These are phyloP conservation scores for Chloroclystis v-ata DNA, from an alignment of 2,888 invertebrate genomes.

Conservation along the genomic window DNA sequence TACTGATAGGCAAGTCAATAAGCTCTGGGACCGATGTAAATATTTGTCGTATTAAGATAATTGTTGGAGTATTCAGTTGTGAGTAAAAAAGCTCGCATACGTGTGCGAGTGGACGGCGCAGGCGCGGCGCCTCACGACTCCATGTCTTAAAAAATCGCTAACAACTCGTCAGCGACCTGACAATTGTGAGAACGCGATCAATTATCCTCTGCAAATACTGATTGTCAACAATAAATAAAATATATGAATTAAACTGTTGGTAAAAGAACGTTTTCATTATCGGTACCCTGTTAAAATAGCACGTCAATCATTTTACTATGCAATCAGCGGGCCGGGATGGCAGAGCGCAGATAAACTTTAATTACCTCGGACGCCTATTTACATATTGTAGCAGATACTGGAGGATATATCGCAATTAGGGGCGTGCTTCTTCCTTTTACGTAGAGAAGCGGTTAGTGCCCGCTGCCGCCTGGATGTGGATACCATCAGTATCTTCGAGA, in stretches of 20 bases:
- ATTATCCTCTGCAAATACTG: constrained; percentile 74
- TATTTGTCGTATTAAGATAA: constrained; percentile 66
- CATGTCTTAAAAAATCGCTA: constrained; percentile 63
- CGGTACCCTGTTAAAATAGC: constrained; percentile 65
- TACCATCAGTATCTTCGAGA: constrained; percentile 67
- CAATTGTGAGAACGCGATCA: constrained; percentile 77
- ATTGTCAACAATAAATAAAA: constrained; percentile 71
- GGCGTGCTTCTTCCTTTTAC: constrained; percentile 71
- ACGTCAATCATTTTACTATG: constrained; percentile 74
- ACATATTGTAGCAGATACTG: constrained; percentile 73
- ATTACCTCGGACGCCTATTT: constrained; percentile 74
- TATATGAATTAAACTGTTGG: constrained; percentile 60
- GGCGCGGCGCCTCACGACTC: constrained; percentile 51
- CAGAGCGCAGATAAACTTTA: constrained; percentile 72
- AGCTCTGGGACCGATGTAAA: constrained; percentile 53
- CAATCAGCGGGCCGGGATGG: constrained; percentile 65
- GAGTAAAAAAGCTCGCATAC: constrained; percentile 43
- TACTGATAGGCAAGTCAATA: constrained; percentile 51
- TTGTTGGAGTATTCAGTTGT: constrained; percentile 51
- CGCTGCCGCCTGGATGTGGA: constrained; percentile 55
- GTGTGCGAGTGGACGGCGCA: constrained; percentile 38
- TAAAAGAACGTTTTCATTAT: constrained; percentile 69
- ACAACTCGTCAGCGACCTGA: constrained; percentile 65
- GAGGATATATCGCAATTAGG: constrained; percentile 73
- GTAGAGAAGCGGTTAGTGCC: constrained; percentile 53